Conservation (phyloP, 2,113 vertebrate genomes). For the Platichthys flesus region DNA sequence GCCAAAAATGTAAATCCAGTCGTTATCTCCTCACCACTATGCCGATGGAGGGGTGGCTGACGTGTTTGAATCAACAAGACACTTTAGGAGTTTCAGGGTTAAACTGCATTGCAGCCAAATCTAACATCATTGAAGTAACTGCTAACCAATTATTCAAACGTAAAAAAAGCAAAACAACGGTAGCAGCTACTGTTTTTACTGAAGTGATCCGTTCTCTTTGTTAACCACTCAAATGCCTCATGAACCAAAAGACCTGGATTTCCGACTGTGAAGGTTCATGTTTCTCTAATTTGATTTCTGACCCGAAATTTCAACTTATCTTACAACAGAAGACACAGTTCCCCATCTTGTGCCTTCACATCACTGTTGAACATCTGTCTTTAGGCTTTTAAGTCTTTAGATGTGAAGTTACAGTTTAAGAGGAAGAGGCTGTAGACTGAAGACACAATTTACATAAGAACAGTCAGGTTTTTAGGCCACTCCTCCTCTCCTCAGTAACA, state of each 20-base stretch:
- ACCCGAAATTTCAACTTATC: not conserved
- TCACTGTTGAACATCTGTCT: not conserved
- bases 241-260: not conserved
- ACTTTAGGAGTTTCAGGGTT: too few relatives aligned
- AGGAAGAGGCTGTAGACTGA: not conserved
- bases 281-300: not conserved
- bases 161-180: not conserved
- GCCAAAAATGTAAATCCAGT: too few relatives aligned
- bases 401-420: conserved; percentile 4
- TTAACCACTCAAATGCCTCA: not conserved
- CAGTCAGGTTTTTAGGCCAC: not conserved
- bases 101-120: too few relatives aligned
- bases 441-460: not conserved
- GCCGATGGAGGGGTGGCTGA: too few relatives aligned
- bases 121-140: too few relatives aligned
- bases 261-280: not conserved
- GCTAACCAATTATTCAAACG: too few relatives aligned
- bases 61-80: too few relatives aligned
- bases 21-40: too few relatives aligned
- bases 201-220: not conserved
- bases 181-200: not conserved
- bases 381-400: not conserved
- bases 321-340: not conserved
- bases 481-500: conserved; percentile 4
- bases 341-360: not conserved